Conservation (phyloP, 2,888 invertebrate species). For the Calameuta pallipes region DNA sequence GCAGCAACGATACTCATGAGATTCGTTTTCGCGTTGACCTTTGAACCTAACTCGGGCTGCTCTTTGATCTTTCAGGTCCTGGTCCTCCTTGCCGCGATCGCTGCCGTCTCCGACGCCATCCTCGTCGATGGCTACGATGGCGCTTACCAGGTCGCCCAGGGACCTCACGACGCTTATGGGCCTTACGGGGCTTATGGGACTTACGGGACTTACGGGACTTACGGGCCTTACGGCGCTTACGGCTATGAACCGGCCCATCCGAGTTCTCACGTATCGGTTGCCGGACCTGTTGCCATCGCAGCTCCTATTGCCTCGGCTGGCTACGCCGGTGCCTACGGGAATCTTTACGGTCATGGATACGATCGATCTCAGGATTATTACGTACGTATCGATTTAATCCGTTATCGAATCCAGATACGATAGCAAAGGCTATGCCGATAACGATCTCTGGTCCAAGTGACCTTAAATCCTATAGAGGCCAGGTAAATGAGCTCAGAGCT, state of each 20-base stretch:
- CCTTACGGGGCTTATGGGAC: constrained; percentile 1
- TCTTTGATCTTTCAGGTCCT: constrained; percentile 20
- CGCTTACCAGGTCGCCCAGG: neutral
- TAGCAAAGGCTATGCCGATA: constrained; percentile 19
- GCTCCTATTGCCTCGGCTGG: neutral
- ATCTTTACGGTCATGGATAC: constrained; percentile 30
- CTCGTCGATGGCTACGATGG: constrained; percentile 37
- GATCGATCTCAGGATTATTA: constrained; percentile 40
- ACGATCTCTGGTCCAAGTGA: constrained; percentile 17
- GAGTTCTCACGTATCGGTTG: neutral
- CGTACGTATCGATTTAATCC: constrained; percentile 33
- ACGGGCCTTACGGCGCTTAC: constrained; percentile 2
- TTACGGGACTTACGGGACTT: neutral
- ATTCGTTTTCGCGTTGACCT: too few relatives aligned
- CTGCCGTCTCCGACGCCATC: constrained; percentile 38
- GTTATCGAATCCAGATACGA: constrained; percentile 1
- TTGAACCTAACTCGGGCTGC: neutral
- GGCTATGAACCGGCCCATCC: neutral
- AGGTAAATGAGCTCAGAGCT: too few relatives aligned
- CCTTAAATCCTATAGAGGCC: too few relatives aligned
- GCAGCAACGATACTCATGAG: too few relatives aligned
- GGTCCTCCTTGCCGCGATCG: constrained; percentile 30
- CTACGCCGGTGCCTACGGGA: neutral
- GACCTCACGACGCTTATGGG: neutral
- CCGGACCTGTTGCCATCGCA: neutral